Base-by-base conservation (phyloP, 2,797 vertebrate species). In the Peromyscus attwateri region DNA sequence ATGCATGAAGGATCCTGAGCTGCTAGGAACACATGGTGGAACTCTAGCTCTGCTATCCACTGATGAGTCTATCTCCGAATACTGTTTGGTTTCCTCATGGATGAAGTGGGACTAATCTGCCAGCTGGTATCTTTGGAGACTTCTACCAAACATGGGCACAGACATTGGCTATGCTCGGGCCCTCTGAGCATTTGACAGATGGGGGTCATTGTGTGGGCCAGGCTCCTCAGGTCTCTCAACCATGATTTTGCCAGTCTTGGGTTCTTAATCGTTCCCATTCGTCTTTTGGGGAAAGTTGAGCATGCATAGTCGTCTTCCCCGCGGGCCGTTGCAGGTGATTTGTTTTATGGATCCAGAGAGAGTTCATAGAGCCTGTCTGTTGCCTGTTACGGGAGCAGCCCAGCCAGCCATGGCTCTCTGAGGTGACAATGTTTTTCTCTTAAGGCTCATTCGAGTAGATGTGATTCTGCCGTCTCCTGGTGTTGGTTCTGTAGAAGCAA, bases 271-370 rank as follows among this genome's bases (percentile, higher is more conserved):
- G 0, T 70, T 43, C n/a, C 5, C 43, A 82, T 43, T 49, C 52
- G 10, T 37, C 64, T 10, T 52, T 64, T 0, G 0, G 66, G 43
- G 16, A 27, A 84, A 8, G 14, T 60, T 13, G 3, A 16, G 13
- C 46, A 8, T 13, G 3, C 6, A 0, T 21, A 1, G 4, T 55
- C 0, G 0, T 8, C 3, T 64, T 75, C 34, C n/a, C 66, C 0
- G 3, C 87, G 55, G 27, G 6, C 3, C 2, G 27, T 31, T 17
- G 19, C 0, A 0, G 57, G 49, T 16, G 31, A 31, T 62, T 21
- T 12, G 3, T 49, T 52, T 49, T 37, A 46, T 12, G 31, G 37
- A 37, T 62, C 62, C 25, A 49, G 21, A 49, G 12, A 1, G 49
- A 71, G 79, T 60, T 71, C 70, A 0, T 3, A 0, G 6, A 31